Percentiles rank a stretch among this genome's conserved stretches.
phyloP scores from a whole-genome alignment of 2,797 vertebrate genomes.

The Gorsachius magnificus region DNA sequence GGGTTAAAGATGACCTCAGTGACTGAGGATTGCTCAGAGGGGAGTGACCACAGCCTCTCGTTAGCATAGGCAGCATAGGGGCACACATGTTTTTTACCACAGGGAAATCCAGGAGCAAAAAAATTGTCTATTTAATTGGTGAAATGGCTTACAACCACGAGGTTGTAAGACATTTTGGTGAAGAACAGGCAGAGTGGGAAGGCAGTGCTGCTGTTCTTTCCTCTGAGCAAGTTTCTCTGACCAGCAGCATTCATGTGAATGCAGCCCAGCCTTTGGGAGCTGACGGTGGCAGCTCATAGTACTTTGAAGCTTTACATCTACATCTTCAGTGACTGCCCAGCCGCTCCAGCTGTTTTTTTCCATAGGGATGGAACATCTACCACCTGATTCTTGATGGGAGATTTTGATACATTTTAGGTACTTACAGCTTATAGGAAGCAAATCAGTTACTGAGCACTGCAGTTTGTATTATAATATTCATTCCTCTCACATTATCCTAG shows the following conservation, averaged over 20 bases:
- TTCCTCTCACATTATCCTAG: background rate
- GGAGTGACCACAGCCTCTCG: background rate
- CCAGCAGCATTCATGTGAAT: fast-evolving
- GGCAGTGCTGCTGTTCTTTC: background rate
- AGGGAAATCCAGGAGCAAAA: background rate
- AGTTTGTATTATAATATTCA: background rate
- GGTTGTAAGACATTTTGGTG: background rate
- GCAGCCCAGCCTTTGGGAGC: background rate
- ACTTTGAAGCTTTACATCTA: background rate
- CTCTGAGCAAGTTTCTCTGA: background rate
- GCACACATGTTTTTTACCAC: background rate
- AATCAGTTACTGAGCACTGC: background rate
- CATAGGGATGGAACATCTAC: background rate
- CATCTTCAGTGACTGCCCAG: background rate
- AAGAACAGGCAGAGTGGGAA: background rate
- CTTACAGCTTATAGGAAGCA: background rate
- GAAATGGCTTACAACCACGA: background rate
- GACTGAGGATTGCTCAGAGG: background rate
- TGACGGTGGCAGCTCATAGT: background rate
- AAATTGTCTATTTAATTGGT: background rate
- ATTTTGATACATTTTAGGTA: background rate
- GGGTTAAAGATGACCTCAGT: background rate
- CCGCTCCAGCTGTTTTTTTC: background rate
- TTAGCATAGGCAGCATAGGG: background rate
- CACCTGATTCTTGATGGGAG: background rate